Percentiles rank a stretch among this genome's conserved stretches.
These are phyloP conservation scores for Ictidomys tridecemlineatus DNA, from an alignment of 2,113 vertebrate genomes.

Conservation along the genomic window DNA sequence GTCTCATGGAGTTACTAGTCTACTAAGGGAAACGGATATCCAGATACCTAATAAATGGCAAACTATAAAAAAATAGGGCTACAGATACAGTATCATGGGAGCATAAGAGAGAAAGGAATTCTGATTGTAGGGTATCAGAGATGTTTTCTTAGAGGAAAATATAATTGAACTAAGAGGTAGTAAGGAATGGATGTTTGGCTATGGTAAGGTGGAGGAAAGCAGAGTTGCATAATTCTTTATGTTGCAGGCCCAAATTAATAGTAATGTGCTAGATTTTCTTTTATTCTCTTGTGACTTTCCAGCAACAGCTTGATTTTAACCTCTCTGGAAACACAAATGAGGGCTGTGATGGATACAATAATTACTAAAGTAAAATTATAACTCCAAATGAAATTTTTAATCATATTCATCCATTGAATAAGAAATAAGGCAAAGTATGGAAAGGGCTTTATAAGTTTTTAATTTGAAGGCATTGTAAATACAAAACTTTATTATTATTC, in stretches of 20 bases:
- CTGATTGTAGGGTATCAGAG: not conserved
- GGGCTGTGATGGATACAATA: conserved; percentile 55
- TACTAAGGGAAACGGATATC: not conserved
- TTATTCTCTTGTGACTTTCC: conserved; percentile 29
- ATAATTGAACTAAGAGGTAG: not conserved
- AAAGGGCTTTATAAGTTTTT: conserved; percentile 54
- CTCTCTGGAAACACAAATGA: conserved; percentile 67
- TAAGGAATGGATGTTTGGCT: conserved; percentile 7
- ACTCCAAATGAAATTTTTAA: conserved; percentile 70
- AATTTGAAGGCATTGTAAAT: conserved; percentile 50
- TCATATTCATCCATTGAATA: conserved; percentile 23
- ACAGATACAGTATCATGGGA: not conserved
- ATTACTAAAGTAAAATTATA: conserved; percentile 66
- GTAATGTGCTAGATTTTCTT: conserved; percentile 41
- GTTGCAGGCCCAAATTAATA: conserved; percentile 22
- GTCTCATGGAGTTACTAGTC: not conserved
- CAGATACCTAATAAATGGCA: not conserved
- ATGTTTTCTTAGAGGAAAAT: conserved; percentile 32
- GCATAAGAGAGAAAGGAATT: conserved; percentile 19
- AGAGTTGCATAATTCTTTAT: not conserved
- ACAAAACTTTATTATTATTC: conserved; percentile 59
- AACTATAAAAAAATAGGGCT: not conserved
- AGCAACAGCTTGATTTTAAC: conserved; percentile 71
- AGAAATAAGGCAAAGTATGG: conserved; percentile 47
- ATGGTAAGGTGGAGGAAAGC: not conserved